These are phyloP conservation scores for Pteropus rufus DNA, from an alignment of 2,797 vertebrate species.

Conservation along the genomic window DNA sequence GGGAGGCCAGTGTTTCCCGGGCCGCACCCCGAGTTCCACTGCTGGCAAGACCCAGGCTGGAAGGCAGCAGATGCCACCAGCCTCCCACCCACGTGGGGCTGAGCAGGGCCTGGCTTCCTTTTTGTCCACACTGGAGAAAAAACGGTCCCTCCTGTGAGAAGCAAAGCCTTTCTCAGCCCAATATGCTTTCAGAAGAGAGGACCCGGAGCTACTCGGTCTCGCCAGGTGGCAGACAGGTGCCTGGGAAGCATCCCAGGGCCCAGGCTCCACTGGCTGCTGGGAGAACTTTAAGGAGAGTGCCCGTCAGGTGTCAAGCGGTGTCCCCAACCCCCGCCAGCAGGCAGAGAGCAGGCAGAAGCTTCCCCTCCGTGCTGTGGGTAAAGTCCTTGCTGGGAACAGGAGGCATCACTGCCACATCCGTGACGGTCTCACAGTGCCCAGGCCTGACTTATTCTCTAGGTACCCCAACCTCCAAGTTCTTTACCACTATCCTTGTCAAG, in stretches of 20 bases:
- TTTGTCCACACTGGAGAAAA: neutral
- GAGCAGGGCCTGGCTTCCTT: neutral
- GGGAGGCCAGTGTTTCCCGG: neutral
- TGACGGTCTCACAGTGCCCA: neutral
- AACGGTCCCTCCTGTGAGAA: neutral
- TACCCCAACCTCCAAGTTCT: neutral
- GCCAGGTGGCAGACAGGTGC: neutral
- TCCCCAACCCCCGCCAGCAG: neutral
- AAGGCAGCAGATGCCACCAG: fast-evolving
- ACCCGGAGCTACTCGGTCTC: neutral
- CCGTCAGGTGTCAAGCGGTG: too few relatives aligned
- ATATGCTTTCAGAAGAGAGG: neutral
- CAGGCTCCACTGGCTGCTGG: fast-evolving
- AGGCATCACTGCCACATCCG: fast-evolving
- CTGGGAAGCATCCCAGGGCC: neutral
- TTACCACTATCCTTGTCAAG: neutral
- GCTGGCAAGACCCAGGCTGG: neutral
- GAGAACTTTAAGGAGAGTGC: neutral
- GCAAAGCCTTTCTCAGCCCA: neutral
- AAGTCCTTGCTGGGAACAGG: too few relatives aligned
- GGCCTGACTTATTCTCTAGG: neutral
- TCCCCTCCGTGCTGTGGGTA: neutral
- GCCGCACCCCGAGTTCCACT: neutral
- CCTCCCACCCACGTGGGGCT: neutral
- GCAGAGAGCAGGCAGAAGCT: neutral